Percentiles rank a stretch among this genome's conserved stretches.
phyloP scores from a whole-genome alignment of 2,113 vertebrate genomes.

The Edolisoma coerulescens region DNA sequence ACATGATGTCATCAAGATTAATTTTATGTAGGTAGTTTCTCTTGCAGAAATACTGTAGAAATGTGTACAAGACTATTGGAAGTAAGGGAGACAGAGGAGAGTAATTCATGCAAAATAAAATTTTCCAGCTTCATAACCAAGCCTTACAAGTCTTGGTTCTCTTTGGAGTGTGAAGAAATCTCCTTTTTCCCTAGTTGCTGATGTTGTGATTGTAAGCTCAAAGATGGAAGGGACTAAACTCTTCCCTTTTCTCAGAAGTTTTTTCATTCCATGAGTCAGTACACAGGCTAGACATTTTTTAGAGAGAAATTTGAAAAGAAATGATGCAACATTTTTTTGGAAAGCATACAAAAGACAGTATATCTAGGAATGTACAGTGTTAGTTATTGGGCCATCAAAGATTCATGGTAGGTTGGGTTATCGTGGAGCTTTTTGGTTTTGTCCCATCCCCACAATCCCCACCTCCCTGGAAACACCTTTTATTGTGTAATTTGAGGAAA shows the following conservation, averaged over 20 bases:
- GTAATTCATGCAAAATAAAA: neutral
- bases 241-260: neutral
- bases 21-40: conserved; percentile 57
- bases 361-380: neutral
- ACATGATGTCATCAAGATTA: conserved; percentile 72
- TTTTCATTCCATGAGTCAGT: neutral
- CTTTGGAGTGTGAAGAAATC: neutral
- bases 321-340: neutral
- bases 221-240: neutral
- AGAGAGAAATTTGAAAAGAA: neutral
- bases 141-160: neutral
- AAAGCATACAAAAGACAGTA: neutral
- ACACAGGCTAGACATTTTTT: neutral
- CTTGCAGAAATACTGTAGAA: neutral
- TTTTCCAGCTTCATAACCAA: neutral
- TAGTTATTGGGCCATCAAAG: neutral
- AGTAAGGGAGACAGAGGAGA: neutral
- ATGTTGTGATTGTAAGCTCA: neutral
- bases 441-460: neutral
- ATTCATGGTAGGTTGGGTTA: neutral
- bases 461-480: neutral
- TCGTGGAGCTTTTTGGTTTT: neutral
- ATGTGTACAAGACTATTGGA: neutral
- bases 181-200: neutral
- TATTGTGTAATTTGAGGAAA: neutral